Conservation (phyloP, 1,140 invertebrate species). For the Bombus ignitus region DNA sequence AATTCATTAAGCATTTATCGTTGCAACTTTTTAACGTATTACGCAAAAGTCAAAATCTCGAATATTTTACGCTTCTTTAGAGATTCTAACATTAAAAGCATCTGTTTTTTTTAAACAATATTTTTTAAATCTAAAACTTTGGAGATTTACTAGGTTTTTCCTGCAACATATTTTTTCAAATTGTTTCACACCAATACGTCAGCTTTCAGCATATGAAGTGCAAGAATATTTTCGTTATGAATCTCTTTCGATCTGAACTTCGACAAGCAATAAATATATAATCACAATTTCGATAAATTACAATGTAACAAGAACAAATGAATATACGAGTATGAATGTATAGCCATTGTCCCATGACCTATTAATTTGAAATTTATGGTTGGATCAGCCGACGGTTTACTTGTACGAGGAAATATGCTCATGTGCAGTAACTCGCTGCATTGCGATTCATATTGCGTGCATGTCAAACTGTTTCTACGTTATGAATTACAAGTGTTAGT, state of each 20-base stretch:
- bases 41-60: background rate
- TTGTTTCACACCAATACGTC: background rate
- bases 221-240: background rate
- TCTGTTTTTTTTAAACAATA: background rate
- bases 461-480: conserved; percentile 1
- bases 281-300: background rate
- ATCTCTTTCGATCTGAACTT: background rate
- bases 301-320: background rate
- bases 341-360: background rate
- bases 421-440: background rate
- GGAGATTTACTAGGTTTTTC: background rate
- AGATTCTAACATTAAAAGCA: background rate
- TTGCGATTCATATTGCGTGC: background rate
- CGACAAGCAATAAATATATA: background rate
- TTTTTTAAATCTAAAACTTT: background rate
- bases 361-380: conserved; percentile 20
- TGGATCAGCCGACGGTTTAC: background rate
- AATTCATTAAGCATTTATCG: background rate
- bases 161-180: background rate
- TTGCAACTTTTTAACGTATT: background rate
- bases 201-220: no score
- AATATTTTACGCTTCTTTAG: background rate
- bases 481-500: background rate
- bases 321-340: background rate
- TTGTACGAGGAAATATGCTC: conserved; percentile 7